Conservation (phyloP, 2,113 vertebrate species). For the Albula goreensis region DNA sequence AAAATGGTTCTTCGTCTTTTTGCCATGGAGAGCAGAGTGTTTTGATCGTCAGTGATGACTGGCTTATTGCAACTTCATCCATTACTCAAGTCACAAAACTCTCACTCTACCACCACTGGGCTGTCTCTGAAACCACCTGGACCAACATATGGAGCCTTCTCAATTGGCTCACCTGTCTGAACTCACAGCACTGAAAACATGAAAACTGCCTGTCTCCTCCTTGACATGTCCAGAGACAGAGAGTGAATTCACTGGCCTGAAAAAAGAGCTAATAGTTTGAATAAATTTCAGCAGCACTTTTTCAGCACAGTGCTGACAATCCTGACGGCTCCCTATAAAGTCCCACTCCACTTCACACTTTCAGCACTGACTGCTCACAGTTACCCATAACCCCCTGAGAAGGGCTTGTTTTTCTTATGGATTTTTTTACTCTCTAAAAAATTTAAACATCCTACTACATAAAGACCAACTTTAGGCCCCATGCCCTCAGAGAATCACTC, state of each 20-base stretch:
- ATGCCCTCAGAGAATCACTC: constrained; percentile 41
- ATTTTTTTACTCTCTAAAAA: constrained; percentile 27
- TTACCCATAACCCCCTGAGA: constrained; percentile 38
- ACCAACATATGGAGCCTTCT: neutral
- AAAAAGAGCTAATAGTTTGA: neutral
- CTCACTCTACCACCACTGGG: too few species aligned
- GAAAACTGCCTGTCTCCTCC: neutral
- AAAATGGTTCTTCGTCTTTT: too few species aligned
- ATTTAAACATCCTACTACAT: neutral
- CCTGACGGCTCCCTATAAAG: constrained; percentile 49
- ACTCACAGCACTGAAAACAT: neutral
- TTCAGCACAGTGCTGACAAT: constrained; percentile 47
- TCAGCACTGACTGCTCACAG: constrained; percentile 17
- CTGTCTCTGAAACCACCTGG: constrained; percentile 21
- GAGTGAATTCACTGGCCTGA: neutral
- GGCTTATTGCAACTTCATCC: too few species aligned
- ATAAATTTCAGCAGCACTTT: neutral
- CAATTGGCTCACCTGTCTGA: too few species aligned
- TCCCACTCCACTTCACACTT: constrained; percentile 31
- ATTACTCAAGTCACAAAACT: too few species aligned
- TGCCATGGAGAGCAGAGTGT: too few species aligned
- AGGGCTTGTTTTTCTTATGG: constrained; percentile 16
- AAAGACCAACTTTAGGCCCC: constrained; percentile 27
- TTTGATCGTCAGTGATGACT: too few species aligned
- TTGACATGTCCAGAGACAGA: neutral